Percentiles rank a stretch among this genome's conserved stretches.
Conservation (phyloP, 2,888 invertebrate genomes). For the Caradrina clavipalpis region DNA sequence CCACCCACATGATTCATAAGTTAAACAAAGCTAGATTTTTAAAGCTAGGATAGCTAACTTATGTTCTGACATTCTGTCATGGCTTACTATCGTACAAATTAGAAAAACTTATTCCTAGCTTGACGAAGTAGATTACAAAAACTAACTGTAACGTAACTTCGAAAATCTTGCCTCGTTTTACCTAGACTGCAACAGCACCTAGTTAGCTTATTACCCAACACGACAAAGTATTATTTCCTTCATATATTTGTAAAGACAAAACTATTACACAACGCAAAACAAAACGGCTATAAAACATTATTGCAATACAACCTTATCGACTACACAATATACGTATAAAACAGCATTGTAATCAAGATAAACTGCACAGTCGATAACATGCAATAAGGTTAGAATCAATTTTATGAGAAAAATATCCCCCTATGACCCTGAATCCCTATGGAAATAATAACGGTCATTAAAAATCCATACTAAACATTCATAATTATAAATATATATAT, state of each 20-base stretch:
- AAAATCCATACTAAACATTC: not conserved
- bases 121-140: not conserved
- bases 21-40: not conserved
- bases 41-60: not conserved
- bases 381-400: conserved; percentile 22
- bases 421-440: not conserved
- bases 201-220: not conserved
- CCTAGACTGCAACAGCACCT: not conserved
- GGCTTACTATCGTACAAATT: not conserved
- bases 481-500: too few species aligned
- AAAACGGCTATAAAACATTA: not conserved
- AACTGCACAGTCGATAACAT: conserved; percentile 23
- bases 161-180: not conserved
- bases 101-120: not conserved
- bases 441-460: not conserved
- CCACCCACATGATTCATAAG: not conserved
- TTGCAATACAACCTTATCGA: conserved; percentile 31
- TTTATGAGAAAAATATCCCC: conserved; percentile 17
- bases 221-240: too few species aligned
- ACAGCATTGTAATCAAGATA: conserved; percentile 33
- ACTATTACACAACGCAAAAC: conserved; percentile 7
- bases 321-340: conserved; percentile 10
- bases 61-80: not conserved
- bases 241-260: not conserved
- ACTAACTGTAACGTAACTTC: too few species aligned